Percentiles rank a stretch among this genome's conserved stretches.
Evolutionary conservation across 2,113 vertebrate species (phyloP).

Genomic region (Dryoscopus gambensis): DNA sequence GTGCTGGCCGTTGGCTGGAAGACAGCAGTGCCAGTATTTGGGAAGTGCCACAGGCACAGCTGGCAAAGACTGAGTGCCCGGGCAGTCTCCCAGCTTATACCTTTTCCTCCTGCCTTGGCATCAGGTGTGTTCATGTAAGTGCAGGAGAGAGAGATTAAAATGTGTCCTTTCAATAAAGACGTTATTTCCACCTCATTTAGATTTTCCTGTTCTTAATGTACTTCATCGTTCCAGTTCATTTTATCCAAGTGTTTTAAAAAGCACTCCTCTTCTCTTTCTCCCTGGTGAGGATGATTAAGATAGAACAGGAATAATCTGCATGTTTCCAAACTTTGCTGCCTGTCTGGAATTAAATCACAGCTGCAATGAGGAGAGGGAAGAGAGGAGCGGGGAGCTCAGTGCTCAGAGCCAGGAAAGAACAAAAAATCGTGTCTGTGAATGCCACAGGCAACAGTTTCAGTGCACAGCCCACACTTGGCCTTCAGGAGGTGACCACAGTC

Average conservation of each 20-base stretch:
- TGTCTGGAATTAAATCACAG: conserved; percentile 46
- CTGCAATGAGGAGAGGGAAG: background rate
- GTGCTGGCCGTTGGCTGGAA: background rate
- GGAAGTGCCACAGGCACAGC: background rate
- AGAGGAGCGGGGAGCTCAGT: background rate
- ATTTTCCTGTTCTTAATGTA: conserved; percentile 44
- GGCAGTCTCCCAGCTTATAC: background rate
- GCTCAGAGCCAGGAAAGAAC: background rate
- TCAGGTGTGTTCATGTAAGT: background rate
- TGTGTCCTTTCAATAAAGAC: conserved; percentile 50
- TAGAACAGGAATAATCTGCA: conserved; percentile 42
- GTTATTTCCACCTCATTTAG: conserved; percentile 61
- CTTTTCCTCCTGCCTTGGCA: background rate
- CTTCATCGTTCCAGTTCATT: conserved; percentile 21
- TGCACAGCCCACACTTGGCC: background rate
- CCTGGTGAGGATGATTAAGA: conserved; percentile 38
- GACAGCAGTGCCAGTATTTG: background rate
- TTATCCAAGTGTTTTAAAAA: conserved; percentile 48
- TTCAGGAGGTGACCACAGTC: background rate
- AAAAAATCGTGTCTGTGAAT: background rate
- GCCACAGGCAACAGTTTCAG: background rate
- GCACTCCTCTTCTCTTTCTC: conserved; percentile 38
- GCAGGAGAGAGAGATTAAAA: conserved; percentile 49
- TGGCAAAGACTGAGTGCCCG: background rate
- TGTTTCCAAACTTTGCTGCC: conserved; percentile 53